Evolutionary conservation across 2,797 vertebrate genomes (phyloP).

Genomic region (Pipistrellus kuhlii): DNA sequence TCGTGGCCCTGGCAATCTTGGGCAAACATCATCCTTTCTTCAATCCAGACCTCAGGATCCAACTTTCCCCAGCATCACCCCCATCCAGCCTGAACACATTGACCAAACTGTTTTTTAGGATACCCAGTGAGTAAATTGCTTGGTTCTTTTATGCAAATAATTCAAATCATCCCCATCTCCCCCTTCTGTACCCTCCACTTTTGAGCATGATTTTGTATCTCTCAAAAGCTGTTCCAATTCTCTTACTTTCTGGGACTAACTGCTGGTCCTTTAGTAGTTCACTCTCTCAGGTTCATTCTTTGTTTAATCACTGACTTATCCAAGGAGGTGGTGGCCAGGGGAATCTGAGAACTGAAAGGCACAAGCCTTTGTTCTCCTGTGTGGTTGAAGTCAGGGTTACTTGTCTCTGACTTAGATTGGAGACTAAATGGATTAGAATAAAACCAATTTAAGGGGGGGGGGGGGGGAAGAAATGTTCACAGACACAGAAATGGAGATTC

Average conservation of each 20-base stretch:
- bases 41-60: neutral
- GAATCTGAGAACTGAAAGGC: conserved; percentile 68
- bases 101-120: conserved; percentile 14
- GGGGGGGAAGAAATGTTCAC: conserved; percentile 68
- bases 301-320: conserved; percentile 81
- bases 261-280: neutral
- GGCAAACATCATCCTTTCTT: conserved; percentile 56
- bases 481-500: conserved; percentile 79
- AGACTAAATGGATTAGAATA: conserved; percentile 81
- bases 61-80: neutral
- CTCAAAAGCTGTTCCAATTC: neutral
- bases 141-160: neutral
- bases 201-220: conserved; percentile 38
- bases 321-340: conserved; percentile 71
- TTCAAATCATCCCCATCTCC: neutral
- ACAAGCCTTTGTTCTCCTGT: conserved; percentile 72
- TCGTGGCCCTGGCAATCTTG: conserved; percentile 39
- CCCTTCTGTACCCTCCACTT: neutral
- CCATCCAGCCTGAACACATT: neutral
- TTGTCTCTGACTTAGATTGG: conserved; percentile 70
- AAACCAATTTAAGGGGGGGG: conserved; percentile 76
- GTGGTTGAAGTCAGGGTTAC: conserved; percentile 62
- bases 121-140: conserved; percentile 58
- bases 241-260: conserved; percentile 15
- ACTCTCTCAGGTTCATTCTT: conserved; percentile 65